Evolutionary conservation across 1,140 invertebrate genomes (phyloP), one percentile per base, ranked within the genome.

Genomic region (Coelopa frigida): DNA sequence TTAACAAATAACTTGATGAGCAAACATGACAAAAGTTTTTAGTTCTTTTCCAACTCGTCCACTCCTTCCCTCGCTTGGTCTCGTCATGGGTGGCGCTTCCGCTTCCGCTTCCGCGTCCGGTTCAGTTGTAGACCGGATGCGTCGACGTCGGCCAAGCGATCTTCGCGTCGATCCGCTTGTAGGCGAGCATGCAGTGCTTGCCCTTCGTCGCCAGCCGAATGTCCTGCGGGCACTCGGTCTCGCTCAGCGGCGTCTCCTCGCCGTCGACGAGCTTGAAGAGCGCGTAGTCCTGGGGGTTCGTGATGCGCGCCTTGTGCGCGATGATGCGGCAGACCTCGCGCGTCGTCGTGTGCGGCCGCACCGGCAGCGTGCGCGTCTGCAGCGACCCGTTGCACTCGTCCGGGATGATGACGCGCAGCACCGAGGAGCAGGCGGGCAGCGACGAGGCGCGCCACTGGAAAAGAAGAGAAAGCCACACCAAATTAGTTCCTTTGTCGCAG

Each of bases 201-300:
- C 82, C 83, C 51, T 76, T 78, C 44, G 77, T 77, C 32, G 79
- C 75, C 14, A 84, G 74, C 53, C 85, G 81, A 4, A 92, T 74
- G 56, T 87, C 83, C 73, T 94, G 89, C n/a, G 91, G 91, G 59
- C 87, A 92, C 55, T 94, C 90, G 50, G 81, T 81, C 55, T 95
- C 91, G 29, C 78, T 79, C 14, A 96, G 73, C 59, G 90, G 78
- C 36, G 84, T 90, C 80, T 96, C 93, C 81, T 93, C 85, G 54
- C 89, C 89, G 59, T 91, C 84, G 18, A 89, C 83, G 23, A 95
- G 73, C 56, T 89, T 87, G 67, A 90, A 95, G n/a, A 97, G 78
- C 18, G 87, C 89, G 70, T 95, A 97, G 70, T 96, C 93, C 69
- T 95, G 91, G 21, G 92, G 90, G 73, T 96, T 96, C 10, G 92